Base-by-base conservation (phyloP, 2,113 vertebrate genomes). In the Tachycineta bicolor region DNA sequence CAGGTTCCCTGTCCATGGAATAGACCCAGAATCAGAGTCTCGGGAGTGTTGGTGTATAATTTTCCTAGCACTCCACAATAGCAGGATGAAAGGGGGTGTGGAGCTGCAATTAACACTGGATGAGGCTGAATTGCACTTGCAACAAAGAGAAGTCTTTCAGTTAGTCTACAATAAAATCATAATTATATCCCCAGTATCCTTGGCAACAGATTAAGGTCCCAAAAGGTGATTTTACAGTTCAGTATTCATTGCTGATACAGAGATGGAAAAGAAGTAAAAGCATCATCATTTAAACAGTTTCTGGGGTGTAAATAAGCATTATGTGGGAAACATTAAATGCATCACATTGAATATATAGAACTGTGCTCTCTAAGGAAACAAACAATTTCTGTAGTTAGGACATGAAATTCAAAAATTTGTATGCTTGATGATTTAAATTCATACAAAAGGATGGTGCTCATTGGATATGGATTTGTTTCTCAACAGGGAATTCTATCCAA, bases 101-200 rank as follows among this genome's bases (percentile, higher is more conserved):
- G 47, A 94, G 85, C 49, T 88, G 67, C 75, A 88, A 74, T 95
- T 96, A 94, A 83, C 73, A 63, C 37, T n/a, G 43, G 63, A 26
- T 86, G 67, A 94, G 46, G 71, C 92, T 86, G 90, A 90, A 92
- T 14, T 83, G 41, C 46, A 21, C 85, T 83, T 63, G 59, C 41
- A 77, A 90, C 85, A 74, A 76, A 90, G 62, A 85, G 47, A 26
- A 78, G 44, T 56, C 85, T 94, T 96, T 90, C n/a, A 76, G 53
- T 86, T 83, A 76, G 56, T 58, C 83, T 93, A 28, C 86, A 88
- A 11, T 74, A 70, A 95, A 82, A 91, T 78, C 11, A 28, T 75
- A 85, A 93, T 94, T 91, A 70, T 74, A 71, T 71, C 39, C 52
- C 43, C 63, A 15, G 79, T 94, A 83, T 94, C 92, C 92, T 90